Evolutionary conservation across 2,797 vertebrate genomes (phyloP).

Genomic region (Podarcis lilfordi): DNA sequence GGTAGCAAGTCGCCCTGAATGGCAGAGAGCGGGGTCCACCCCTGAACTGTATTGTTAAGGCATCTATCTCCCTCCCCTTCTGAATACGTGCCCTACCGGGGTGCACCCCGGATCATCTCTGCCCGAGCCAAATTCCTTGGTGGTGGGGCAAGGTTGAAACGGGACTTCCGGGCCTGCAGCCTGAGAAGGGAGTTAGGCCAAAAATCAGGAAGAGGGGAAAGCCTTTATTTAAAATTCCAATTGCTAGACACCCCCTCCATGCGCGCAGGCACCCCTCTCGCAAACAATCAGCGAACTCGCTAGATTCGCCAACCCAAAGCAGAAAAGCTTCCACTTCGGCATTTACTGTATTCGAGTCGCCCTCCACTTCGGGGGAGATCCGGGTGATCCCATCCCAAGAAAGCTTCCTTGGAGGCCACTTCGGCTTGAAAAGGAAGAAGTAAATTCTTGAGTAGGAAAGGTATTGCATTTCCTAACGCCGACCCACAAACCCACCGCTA

Average conservation of each 20-base stretch:
- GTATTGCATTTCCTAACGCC: background rate
- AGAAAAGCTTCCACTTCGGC: no score
- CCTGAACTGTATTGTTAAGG: background rate
- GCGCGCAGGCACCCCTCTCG: no score
- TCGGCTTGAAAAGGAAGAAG: background rate
- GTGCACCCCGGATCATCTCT: background rate
- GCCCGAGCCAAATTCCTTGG: background rate
- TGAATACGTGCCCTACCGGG: background rate
- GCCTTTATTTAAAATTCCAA: background rate
- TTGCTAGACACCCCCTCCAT: background rate
- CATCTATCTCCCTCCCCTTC: background rate
- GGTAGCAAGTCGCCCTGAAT: background rate
- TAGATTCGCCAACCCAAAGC: background rate
- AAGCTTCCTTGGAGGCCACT: background rate
- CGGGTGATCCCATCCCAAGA: background rate
- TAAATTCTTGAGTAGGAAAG: no score
- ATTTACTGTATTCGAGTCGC: background rate
- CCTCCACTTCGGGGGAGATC: background rate
- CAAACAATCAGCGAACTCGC: no score
- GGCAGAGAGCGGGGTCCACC: background rate
- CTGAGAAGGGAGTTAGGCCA: background rate
- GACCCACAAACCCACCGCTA: background rate
- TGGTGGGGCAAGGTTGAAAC: background rate
- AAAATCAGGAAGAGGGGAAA: background rate
- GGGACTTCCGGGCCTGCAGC: no score